Base-by-base conservation (phyloP, 92 coral and sea anemone species). In the Zoanthus gigantus region DNA sequence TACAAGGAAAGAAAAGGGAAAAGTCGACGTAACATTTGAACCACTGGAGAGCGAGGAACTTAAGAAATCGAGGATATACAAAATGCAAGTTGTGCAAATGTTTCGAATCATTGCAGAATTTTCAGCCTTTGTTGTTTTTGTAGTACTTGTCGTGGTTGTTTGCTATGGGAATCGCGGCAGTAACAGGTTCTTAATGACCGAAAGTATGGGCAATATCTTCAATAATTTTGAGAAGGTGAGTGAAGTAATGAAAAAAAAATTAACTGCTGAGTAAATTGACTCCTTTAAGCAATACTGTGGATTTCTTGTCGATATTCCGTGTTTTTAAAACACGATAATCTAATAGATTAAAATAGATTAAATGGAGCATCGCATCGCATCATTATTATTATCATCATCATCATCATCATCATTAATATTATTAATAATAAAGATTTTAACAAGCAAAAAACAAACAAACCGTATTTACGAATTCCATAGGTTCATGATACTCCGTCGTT, bases 141-240 rank as follows among this genome's bases (percentile, higher is more conserved):
- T 79, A 5, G 17, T 89, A 28, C 89, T 94, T 30, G 83, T 94
- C 34, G 87, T 92, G n/a, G 83, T 90, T 11, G 96, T 94, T 28
- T 90, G 93, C 79, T 94, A 94, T 80, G 96, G 94, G 6, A 89
- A 88, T 87, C 86, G 92, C 5, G 92, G 90, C 50, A 74, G 63
- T 11, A 88, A 78, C 37, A 86, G 93, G 65, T 90, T 89, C 58
- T 72, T 54, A 31, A 88, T 92, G 86, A 94, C 88, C 16, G 77
- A 90, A 28, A 88, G 88, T 9, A 61, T 94, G 80, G 86, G 78
- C 28, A 79, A 76, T 3, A 80, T 83, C 56, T 86, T 87, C 79
- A 32, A 11, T 65, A 48, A 80, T 58, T 93, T 94, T 50, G 88
- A 94, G 17, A 87, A 79, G 89, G 98, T 92, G 28, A 90, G 95